Evolutionary conservation across 2,888 invertebrate species (phyloP).

Genomic region (Acanthosepion pharaonis): DNA sequence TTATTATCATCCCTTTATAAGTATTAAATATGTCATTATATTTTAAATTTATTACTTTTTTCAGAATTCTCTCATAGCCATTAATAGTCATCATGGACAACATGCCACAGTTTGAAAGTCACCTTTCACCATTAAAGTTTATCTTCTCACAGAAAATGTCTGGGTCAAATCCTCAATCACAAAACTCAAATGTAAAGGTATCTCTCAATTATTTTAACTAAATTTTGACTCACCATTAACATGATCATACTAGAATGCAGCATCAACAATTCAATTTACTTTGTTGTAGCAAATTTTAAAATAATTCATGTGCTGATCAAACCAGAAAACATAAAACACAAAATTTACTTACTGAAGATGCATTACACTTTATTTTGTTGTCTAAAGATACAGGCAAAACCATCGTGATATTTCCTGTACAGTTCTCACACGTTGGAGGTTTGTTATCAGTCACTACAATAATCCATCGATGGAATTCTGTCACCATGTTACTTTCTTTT

Average conservation of each 20-base stretch:
- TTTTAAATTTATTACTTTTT: too few relatives aligned
- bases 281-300: neutral
- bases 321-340: neutral
- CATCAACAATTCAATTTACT: too few relatives aligned
- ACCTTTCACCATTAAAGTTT: too few relatives aligned
- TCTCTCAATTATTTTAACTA: neutral
- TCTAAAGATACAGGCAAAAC: neutral
- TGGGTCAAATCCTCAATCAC: neutral
- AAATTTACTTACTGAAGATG: slow-evolving; percentile 37
- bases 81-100: too few relatives aligned
- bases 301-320: neutral
- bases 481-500: slow-evolving; percentile 17
- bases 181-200: neutral
- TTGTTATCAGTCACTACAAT: slow-evolving; percentile 40
- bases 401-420: neutral
- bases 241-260: too few relatives aligned
- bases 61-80: too few relatives aligned
- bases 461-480: slow-evolving; percentile 46
- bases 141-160: too few relatives aligned
- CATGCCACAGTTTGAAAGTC: too few relatives aligned
- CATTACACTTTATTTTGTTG: neutral
- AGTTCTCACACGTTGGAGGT: neutral
- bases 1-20: too few relatives aligned
- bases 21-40: too few relatives aligned
- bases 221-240: too few relatives aligned